phyloP scores from a whole-genome alignment of 2,113 vertebrate genomes.

The Xenus cinereus region DNA sequence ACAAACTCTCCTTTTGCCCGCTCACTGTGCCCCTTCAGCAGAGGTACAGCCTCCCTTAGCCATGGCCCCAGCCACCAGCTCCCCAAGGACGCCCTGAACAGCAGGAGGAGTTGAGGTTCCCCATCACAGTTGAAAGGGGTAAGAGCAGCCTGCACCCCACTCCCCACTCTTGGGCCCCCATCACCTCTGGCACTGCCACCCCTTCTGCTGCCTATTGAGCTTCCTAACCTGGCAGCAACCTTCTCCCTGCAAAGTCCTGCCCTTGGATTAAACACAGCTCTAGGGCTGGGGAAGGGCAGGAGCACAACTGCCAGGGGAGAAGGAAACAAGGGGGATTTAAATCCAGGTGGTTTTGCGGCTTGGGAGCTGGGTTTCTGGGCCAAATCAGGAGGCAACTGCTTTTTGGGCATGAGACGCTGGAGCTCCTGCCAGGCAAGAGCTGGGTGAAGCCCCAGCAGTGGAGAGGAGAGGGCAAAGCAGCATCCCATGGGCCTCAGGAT shows the following conservation, averaged over 20 bases:
- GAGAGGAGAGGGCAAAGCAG: background rate
- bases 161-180: background rate
- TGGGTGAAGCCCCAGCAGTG: background rate
- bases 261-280: background rate
- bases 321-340: background rate
- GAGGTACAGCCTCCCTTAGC: background rate
- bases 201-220: background rate
- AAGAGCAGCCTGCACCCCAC: background rate
- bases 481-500: background rate
- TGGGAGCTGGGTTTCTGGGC: background rate
- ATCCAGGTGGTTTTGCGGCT: background rate
- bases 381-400: background rate
- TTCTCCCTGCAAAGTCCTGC: background rate
- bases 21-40: background rate
- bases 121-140: background rate
- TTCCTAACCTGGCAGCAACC: background rate
- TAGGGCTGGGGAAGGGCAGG: background rate
- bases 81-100: accelerated
- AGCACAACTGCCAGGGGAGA: background rate
- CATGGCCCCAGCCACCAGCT: background rate
- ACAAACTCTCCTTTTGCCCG: constrained; percentile 14
- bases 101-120: background rate
- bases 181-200: background rate
- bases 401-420: background rate
- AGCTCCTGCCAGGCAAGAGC: background rate